Base-by-base conservation (phyloP, 2,888 invertebrate species). In the Campoplex nolae region DNA sequence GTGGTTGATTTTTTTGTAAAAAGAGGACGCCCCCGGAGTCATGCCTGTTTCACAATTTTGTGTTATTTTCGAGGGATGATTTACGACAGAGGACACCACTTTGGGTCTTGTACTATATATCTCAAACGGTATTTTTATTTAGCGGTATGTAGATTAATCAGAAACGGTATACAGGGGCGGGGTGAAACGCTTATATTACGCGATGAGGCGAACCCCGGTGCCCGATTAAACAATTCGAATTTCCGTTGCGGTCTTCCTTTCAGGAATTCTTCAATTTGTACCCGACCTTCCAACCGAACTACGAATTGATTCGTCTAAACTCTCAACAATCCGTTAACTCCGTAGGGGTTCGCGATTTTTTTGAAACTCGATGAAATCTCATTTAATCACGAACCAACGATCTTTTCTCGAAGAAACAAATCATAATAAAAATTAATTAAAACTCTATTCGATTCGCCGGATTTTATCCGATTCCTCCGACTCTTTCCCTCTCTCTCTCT, bases 41-140 rank as follows among this genome's bases (percentile, higher is more conserved):
- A 13, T n/a, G 1, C 32, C 13, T 38, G 13, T 51, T 35, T 1
- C 51, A 9, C n/a, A 32, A 9, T 4, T n/a, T 18, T 18, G 7
- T 48, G 8, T 62, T 8, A 48, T 76, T 76, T 76, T 18, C 65
- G 6, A 23, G 56, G 16, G 11, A 28, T 58, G 48, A 80, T 82
- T 70, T 80, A 58, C 77, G 73, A 73, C 48, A 82, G 81, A 84
- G 78, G 71, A 71, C 83, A 75, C 74, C 51, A 83, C 75, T 68
- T 51, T 35, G 65, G 8, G 54, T 7, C 23, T 23, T 23, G 23
- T 1, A 38, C 4, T 2, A 13, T 2, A 13, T 56, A 54, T 54
- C 18, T 13, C 23, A 13, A 6, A 32, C 13, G 58, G 13, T 6
- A 42, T 54, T 54, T 68, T n/a, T 75, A 32, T 58, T 58, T 76